These are phyloP conservation scores for Teleogryllus oceanicus DNA, from an alignment of 2,888 invertebrate genomes.

Conservation along the genomic window DNA sequence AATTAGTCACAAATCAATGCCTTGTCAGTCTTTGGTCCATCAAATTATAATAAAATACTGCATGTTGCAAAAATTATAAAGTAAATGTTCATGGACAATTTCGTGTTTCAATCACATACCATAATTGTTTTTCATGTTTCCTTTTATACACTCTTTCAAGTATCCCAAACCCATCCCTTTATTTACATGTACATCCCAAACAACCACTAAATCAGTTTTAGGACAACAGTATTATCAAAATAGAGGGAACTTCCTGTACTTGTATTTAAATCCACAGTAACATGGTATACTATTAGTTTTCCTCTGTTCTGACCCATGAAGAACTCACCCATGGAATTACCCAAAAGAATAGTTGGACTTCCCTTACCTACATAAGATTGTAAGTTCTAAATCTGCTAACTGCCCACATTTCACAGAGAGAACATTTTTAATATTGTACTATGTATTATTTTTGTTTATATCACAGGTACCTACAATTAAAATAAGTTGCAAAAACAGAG, in stretches of 20 bases:
- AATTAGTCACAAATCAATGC: too few species aligned
- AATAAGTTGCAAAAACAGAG: background rate
- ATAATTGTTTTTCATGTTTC: too few species aligned
- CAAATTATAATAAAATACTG: too few species aligned
- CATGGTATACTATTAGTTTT: background rate
- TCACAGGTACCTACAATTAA: conserved; percentile 36
- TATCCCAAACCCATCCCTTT: background rate
- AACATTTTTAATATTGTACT: conserved; percentile 29
- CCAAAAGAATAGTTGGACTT: background rate
- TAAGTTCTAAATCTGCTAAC: conserved; percentile 20
- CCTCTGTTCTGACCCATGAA: background rate
- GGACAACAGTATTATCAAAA: background rate
- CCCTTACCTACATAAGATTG: conserved; percentile 18
- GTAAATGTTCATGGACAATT: too few species aligned
- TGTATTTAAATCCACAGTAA: background rate
- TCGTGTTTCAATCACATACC: too few species aligned
- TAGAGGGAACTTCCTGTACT: background rate
- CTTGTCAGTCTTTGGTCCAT: too few species aligned
- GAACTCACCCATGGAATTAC: background rate
- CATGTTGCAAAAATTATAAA: too few species aligned
- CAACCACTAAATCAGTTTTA: background rate
- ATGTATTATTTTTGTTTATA: conserved; percentile 29
- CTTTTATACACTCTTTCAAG: background rate
- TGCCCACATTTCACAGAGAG: conserved; percentile 23
- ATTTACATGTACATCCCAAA: background rate